These are phyloP conservation scores for Strix uralensis DNA, from an alignment of 2,113 vertebrate species.

Conservation along the genomic window DNA sequence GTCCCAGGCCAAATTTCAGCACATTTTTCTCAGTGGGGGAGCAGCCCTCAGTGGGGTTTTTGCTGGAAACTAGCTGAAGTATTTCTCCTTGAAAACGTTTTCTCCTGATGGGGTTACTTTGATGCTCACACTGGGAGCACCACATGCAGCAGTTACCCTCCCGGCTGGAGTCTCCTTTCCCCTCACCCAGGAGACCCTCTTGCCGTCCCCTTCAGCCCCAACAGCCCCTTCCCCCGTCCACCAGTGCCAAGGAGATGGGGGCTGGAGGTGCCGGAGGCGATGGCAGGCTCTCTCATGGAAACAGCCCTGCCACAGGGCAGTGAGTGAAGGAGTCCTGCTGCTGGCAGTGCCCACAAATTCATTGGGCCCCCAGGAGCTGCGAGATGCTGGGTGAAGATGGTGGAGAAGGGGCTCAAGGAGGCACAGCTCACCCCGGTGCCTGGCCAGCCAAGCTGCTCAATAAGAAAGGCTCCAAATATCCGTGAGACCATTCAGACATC, in stretches of 20 bases:
- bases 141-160: not conserved
- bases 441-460: not conserved
- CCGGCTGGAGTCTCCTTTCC: not conserved
- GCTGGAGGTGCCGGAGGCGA: fast-evolving
- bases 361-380: fast-evolving
- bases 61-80: not conserved
- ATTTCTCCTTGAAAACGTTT: not conserved
- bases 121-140: not conserved
- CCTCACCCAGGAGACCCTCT: not conserved
- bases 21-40: not conserved
- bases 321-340: fast-evolving
- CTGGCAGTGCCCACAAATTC: not conserved
- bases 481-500: not conserved
- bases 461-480: not conserved
- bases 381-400: fast-evolving
- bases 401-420: not conserved
- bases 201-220: not conserved
- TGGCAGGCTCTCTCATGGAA: not conserved
- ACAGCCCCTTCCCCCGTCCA: not conserved
- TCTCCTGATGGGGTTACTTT: not conserved
- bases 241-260: not conserved
- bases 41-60: not conserved
- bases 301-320: not conserved
- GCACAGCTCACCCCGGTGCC: not conserved
- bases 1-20: not conserved